Evolutionary conservation across 2,888 invertebrate genomes (phyloP).

Genomic region (Brachyopa scutellaris): DNA sequence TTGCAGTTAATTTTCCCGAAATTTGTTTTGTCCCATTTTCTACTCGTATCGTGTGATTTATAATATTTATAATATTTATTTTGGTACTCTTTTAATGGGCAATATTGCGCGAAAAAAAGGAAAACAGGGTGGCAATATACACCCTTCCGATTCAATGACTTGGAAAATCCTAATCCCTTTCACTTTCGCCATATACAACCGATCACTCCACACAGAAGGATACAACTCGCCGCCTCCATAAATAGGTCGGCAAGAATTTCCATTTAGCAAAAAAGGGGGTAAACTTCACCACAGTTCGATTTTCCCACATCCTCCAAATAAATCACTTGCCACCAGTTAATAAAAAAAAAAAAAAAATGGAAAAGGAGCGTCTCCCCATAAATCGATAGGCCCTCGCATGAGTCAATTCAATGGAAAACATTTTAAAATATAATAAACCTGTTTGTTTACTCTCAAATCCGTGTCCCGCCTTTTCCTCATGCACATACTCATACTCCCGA

Average conservation of each 20-base stretch:
- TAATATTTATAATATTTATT: too few relatives aligned
- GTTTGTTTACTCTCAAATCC: slow-evolving; percentile 28
- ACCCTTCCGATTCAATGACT: slow-evolving; percentile 35
- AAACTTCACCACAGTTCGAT: neutral
- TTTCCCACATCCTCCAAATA: slow-evolving; percentile 52
- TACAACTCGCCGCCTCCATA: slow-evolving; percentile 35
- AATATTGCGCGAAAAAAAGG: slow-evolving; percentile 21
- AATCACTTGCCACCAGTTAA: slow-evolving; percentile 65
- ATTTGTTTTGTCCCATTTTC: too few relatives aligned
- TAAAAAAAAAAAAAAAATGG: slow-evolving; percentile 51
- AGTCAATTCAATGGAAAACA: slow-evolving; percentile 37
- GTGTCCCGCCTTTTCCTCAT: neutral
- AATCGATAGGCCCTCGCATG: slow-evolving; percentile 44
- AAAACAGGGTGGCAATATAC: slow-evolving; percentile 5
- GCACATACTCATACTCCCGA: too few relatives aligned
- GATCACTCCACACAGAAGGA: neutral
- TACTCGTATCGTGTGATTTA: too few relatives aligned
- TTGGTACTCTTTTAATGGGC: slow-evolving; percentile 7
- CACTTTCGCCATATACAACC: slow-evolving; percentile 4
- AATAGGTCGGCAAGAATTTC: slow-evolving; percentile 47
- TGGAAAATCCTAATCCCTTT: slow-evolving; percentile 41
- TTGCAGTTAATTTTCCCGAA: too few relatives aligned
- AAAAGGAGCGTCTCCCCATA: slow-evolving; percentile 13
- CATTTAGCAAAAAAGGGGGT: slow-evolving; percentile 45
- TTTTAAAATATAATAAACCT: slow-evolving; percentile 49